These are phyloP conservation scores for Callyntrura guangdongensis DNA, from an alignment of 2,888 invertebrate species.

Conservation along the genomic window DNA sequence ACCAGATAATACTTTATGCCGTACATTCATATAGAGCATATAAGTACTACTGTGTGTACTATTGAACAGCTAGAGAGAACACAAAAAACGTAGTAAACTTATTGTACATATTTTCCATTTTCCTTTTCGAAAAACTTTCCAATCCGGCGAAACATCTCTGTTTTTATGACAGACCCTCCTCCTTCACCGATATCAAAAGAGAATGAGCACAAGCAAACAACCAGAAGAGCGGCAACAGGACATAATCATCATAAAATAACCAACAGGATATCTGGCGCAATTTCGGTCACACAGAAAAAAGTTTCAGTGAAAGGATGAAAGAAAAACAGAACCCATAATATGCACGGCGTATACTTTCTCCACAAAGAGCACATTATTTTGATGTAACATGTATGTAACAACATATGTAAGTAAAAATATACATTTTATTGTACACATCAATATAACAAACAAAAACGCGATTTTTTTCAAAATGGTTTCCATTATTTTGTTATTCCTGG, in stretches of 20 bases:
- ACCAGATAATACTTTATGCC: background rate
- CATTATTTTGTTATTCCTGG: no score
- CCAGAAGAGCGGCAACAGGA: slow-evolving; percentile 59
- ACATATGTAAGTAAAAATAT: background rate
- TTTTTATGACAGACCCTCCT: no score
- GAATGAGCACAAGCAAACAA: background rate
- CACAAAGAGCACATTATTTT: background rate
- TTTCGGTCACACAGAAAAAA: slow-evolving; percentile 39
- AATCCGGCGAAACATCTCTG: no score
- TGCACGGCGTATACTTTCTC: background rate
- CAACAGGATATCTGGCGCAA: slow-evolving; percentile 55
- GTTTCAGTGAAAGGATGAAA: background rate
- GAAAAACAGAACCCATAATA: slow-evolving; percentile 35
- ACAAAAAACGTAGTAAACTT: no score
- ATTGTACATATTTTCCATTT: no score
- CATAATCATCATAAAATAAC: slow-evolving; percentile 75
- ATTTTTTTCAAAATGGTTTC: no score
- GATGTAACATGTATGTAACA: background rate
- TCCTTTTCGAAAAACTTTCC: no score
- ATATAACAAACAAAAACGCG: no score
- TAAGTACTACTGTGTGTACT: no score
- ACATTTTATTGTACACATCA: background rate
- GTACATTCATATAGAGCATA: no score
- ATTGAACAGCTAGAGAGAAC: no score
- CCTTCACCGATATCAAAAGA: slow-evolving; percentile 18